phyloP scores from a whole-genome alignment of 2,797 vertebrate genomes.

The Chanos chanos region DNA sequence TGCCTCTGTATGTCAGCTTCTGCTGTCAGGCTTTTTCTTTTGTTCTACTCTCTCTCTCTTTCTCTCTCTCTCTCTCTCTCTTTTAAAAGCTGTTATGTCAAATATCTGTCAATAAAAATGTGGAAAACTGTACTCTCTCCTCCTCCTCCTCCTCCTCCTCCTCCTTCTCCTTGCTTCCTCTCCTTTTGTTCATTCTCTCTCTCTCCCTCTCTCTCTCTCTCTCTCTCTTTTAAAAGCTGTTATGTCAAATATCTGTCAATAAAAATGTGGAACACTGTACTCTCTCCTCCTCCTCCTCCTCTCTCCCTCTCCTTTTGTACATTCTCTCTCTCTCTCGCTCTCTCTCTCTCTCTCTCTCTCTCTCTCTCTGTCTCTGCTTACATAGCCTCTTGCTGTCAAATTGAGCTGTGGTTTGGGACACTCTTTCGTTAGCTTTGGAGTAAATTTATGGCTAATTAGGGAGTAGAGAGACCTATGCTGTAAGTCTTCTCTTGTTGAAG shows the following conservation, averaged over 20 bases:
- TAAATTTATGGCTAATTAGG: not conserved
- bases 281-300: conserved; percentile 17
- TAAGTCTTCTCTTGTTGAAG: not conserved
- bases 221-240: conserved; percentile 8
- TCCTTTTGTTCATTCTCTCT: not conserved
- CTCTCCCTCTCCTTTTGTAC: not conserved
- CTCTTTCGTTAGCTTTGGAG: too few species aligned
- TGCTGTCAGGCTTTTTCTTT: not conserved
- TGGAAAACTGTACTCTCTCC: too few species aligned
- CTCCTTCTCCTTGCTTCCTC: not conserved
- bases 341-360: not conserved
- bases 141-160: conserved; percentile 5
- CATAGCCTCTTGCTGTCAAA: too few species aligned
- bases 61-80: not conserved
- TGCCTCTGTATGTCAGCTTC: not conserved
- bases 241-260: conserved; percentile 5
- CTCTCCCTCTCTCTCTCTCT: not conserved
- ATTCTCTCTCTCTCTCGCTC: not conserved
- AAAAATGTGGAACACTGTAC: too few species aligned
- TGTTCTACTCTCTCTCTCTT: not conserved
- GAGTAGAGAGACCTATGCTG: too few species aligned
- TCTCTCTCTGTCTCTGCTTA: not conserved
- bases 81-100: conserved; percentile 12
- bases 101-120: conserved; percentile 4
- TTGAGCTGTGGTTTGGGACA: too few species aligned